A percentile compares a stretch with the other conserved stretches of the same genome.
These are phyloP conservation scores for Operophtera brumata DNA, from an alignment of 2,888 invertebrate species.

Conservation along the genomic window DNA sequence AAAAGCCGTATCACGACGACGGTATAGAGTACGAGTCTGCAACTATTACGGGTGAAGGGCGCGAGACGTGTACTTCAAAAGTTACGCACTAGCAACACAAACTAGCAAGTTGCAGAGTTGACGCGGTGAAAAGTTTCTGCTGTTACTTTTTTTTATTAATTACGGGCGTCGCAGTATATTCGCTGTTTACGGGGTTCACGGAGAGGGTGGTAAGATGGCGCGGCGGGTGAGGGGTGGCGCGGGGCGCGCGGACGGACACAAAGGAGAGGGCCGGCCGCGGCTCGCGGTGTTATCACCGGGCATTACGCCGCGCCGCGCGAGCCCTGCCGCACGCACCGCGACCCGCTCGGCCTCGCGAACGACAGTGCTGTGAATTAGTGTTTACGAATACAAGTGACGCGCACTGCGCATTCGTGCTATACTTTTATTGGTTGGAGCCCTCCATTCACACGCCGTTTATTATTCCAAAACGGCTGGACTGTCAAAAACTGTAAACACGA, in stretches of 20 bases:
- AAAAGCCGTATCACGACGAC: conserved; percentile 25
- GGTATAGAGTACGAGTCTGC: conserved; percentile 42
- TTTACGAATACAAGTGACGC: conserved; percentile 51
- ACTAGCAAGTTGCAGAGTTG: conserved; percentile 48
- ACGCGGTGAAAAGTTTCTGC: conserved; percentile 29
- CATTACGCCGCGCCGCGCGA: conserved; percentile 70
- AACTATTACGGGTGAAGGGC: conserved; percentile 53
- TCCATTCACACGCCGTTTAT: conserved; percentile 48
- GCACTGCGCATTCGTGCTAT: conserved; percentile 56
- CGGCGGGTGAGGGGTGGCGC: conserved; percentile 49
- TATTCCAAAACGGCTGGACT: conserved; percentile 58
- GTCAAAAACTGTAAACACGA: conserved; percentile 72
- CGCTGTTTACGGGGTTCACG: conserved; percentile 49
- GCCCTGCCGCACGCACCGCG: conserved; percentile 62
- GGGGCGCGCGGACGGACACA: conserved; percentile 74
- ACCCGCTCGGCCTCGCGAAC: conserved; percentile 42
- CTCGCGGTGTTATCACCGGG: conserved; percentile 73
- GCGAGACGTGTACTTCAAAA: conserved; percentile 54
- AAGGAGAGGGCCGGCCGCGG: conserved; percentile 76
- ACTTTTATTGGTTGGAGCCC: conserved; percentile 52
- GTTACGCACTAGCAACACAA: no score
- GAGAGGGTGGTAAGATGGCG: conserved; percentile 52
- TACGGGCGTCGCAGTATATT: conserved; percentile 60
- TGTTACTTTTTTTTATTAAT: conserved; percentile 33
- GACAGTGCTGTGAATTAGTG: conserved; percentile 54